Conservation (phyloP, 2,113 vertebrate species). For the Plestiodon gilberti region DNA sequence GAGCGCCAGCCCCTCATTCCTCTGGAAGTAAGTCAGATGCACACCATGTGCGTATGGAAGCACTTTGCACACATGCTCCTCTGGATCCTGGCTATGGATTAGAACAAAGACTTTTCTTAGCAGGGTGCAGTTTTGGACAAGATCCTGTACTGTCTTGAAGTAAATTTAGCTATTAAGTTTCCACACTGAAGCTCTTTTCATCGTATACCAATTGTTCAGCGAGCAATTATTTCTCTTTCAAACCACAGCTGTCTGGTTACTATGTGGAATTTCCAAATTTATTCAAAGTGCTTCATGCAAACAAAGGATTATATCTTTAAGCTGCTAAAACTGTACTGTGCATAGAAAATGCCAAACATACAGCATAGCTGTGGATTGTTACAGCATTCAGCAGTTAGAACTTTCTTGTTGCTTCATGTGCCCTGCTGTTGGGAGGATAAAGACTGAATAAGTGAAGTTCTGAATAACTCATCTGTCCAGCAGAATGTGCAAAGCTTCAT, state of each 20-base stretch:
- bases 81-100: not conserved
- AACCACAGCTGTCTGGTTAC: conserved; percentile 36
- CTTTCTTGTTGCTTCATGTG: not conserved
- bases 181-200: conserved; percentile 33
- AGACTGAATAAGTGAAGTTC: not conserved
- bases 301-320: conserved; percentile 53
- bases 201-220: conserved; percentile 11
- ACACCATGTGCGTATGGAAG: conserved; percentile 49
- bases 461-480: conserved; percentile 6
- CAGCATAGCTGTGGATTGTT: conserved; percentile 2
- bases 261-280: conserved; percentile 46
- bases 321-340: conserved; percentile 17
- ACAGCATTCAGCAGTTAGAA: not conserved
- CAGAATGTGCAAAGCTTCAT: not conserved
- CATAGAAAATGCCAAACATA: conserved; percentile 30
- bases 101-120: not conserved
- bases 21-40: conserved; percentile 24
- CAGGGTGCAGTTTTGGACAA: conserved; percentile 34
- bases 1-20: not conserved
- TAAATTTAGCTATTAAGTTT: conserved; percentile 44
- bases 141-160: conserved; percentile 49
- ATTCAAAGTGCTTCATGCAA: conserved; percentile 65
- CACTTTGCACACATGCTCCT: conserved; percentile 40
- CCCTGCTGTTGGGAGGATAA: not conserved
- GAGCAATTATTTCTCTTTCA: conserved; percentile 47